These are phyloP conservation scores for Seriola quinqueradiata DNA, from an alignment of 2,113 vertebrate species.

Conservation along the genomic window DNA sequence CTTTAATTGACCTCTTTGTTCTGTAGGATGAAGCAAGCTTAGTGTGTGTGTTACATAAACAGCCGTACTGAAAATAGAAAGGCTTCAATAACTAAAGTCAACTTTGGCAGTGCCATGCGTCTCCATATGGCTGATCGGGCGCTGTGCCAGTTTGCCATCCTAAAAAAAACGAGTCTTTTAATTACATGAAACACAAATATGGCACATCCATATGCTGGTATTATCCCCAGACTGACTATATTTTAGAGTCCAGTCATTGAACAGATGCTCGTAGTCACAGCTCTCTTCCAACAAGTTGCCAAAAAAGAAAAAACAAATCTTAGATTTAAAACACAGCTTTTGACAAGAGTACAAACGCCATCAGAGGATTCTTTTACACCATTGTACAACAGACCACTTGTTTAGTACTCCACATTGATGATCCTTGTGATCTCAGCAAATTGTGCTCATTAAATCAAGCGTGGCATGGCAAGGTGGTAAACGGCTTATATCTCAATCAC, in stretches of 20 bases:
- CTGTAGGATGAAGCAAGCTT: not conserved
- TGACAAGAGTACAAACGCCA: not conserved
- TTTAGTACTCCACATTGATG: constrained; percentile 3
- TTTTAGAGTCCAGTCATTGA: constrained; percentile 55
- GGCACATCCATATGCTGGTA: constrained; percentile 56
- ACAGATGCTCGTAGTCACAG: constrained; percentile 51
- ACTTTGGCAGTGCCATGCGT: constrained; percentile 19
- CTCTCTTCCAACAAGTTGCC: constrained; percentile 41
- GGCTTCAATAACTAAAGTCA: constrained; percentile 11
- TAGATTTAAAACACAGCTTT: not conserved
- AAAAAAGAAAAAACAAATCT: not conserved
- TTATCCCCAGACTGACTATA: constrained; percentile 44
- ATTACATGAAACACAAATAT: constrained; percentile 67
- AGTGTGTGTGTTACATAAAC: constrained; percentile 5
- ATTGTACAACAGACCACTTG: not conserved
- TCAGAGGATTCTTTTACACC: not conserved
- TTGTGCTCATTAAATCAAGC: constrained; percentile 46
- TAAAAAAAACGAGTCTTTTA: constrained; percentile 45
- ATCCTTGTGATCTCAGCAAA: constrained; percentile 21
- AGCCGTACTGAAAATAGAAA: constrained; percentile 1
- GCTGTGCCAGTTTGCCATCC: constrained; percentile 32
- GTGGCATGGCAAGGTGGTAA: not conserved
- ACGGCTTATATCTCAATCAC: constrained; percentile 46
- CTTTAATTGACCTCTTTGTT: not conserved
- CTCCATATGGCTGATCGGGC: constrained; percentile 59